Percentiles rank a stretch among this genome's conserved stretches.
Evolutionary conservation across 2,888 invertebrate species (phyloP).

Genomic region (Spodoptera littoralis): DNA sequence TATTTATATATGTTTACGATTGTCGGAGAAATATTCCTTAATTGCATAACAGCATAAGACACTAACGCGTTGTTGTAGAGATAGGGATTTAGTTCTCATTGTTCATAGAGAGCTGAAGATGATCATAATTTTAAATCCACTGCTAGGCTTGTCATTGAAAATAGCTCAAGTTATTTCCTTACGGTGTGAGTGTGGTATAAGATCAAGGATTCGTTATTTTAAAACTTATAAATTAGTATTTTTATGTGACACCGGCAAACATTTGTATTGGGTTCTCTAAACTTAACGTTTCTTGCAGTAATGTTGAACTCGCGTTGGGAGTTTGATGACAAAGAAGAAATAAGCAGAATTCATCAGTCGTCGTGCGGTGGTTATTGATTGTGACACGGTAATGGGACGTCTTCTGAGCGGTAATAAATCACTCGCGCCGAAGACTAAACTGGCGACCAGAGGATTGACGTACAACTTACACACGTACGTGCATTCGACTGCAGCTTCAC

Average conservation of each 20-base stretch:
- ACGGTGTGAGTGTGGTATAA: slow-evolving; percentile 7
- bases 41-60: slow-evolving; percentile 7
- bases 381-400: slow-evolving; percentile 79
- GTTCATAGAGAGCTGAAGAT: slow-evolving; percentile 16
- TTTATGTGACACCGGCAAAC: slow-evolving; percentile 54
- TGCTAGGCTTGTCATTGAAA: slow-evolving; percentile 16
- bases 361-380: slow-evolving; percentile 78
- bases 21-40: slow-evolving; percentile 17
- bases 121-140: slow-evolving; percentile 16
- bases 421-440: slow-evolving; percentile 57
- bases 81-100: slow-evolving; percentile 37
- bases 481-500: slow-evolving; percentile 8
- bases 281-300: slow-evolving; percentile 26
- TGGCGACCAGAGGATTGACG: slow-evolving; percentile 44
- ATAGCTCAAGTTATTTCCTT: slow-evolving; percentile 22
- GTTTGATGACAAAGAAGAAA: slow-evolving; percentile 58
- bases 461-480: slow-evolving; percentile 23
- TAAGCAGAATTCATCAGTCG: slow-evolving; percentile 74
- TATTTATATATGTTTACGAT: background rate
- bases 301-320: slow-evolving; percentile 41
- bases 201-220: slow-evolving; percentile 40
- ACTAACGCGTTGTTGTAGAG: background rate
- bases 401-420: slow-evolving; percentile 77
- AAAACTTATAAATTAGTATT: slow-evolving; percentile 55
- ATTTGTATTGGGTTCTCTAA: slow-evolving; percentile 42